These are phyloP conservation scores for Sebastes ruberrimus DNA, from an alignment of 2,797 vertebrate species.

Conservation along the genomic window DNA sequence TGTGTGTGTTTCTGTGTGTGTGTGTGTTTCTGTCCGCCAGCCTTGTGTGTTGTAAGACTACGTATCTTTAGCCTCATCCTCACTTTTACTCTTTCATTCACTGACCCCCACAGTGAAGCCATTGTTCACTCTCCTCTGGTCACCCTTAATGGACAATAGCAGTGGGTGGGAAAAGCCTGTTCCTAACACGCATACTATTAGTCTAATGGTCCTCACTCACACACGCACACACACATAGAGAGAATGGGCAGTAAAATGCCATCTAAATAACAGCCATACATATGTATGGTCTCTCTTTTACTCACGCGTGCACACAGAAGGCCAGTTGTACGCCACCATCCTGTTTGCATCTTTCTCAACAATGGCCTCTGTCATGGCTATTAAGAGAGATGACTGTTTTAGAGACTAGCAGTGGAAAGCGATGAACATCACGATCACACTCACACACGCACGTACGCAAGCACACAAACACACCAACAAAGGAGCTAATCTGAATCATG, in stretches of 20 bases:
- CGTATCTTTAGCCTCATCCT: conserved; percentile 63
- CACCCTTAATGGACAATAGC: conserved; percentile 76
- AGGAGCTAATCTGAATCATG: conserved; percentile 76
- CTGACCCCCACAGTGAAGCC: conserved; percentile 65
- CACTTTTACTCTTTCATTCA: conserved; percentile 64
- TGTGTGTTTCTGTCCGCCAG: conserved; percentile 1
- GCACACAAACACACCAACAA: conserved; percentile 46
- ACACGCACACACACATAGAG: neutral
- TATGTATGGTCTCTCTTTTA: conserved; percentile 71
- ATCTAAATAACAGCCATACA: conserved; percentile 73
- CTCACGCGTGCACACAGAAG: conserved; percentile 66
- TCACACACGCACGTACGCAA: neutral
- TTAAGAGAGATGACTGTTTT: conserved; percentile 75
- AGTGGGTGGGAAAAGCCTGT: conserved; percentile 72
- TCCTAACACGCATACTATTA: conserved; percentile 71
- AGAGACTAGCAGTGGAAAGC: conserved; percentile 65
- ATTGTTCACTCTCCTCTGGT: conserved; percentile 74
- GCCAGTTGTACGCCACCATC: conserved; percentile 72
- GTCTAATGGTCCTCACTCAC: conserved; percentile 52
- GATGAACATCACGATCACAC: conserved; percentile 44
- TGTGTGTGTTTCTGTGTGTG: conserved; percentile 10
- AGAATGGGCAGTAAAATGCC: conserved; percentile 60
- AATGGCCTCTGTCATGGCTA: conserved; percentile 75
- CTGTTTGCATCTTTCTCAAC: conserved; percentile 75
- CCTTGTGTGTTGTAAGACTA: conserved; percentile 48